Conservation (phyloP, 2,113 vertebrate species). For the Oophaga pumilio region DNA sequence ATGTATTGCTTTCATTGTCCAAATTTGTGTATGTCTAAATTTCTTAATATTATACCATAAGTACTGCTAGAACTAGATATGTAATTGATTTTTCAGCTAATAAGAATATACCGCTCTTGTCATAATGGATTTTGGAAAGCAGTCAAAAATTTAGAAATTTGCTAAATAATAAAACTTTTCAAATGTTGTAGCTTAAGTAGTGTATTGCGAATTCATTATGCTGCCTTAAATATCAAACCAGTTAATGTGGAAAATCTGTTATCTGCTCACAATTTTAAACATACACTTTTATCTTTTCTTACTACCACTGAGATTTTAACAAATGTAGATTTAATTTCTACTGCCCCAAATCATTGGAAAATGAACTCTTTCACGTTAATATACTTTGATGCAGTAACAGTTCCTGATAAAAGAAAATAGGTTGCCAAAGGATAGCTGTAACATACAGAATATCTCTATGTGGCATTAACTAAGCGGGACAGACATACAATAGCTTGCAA, state of each 20-base stretch:
- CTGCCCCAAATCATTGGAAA: not conserved
- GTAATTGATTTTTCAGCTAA: slow-evolving; percentile 48
- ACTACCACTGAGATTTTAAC: not conserved
- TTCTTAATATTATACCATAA: slow-evolving; percentile 48
- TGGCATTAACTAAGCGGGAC: not conserved
- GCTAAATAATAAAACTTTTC: slow-evolving; percentile 48
- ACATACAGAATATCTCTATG: not conserved
- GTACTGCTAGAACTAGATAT: slow-evolving; percentile 20
- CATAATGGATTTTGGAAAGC: slow-evolving; percentile 40
- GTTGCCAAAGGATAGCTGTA: not conserved
- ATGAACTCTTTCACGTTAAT: not conserved
- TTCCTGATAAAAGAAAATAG: not conserved
- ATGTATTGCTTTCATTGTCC: slow-evolving; percentile 38
- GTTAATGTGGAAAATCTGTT: slow-evolving; percentile 7
- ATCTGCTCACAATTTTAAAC: slow-evolving; percentile 16
- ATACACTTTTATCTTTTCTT: not conserved
- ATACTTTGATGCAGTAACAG: not conserved
- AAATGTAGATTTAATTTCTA: not conserved
- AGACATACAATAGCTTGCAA: no score
- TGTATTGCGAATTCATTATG: slow-evolving; percentile 17
- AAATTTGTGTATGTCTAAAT: slow-evolving; percentile 37
- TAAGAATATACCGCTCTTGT: slow-evolving; percentile 25
- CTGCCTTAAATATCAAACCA: slow-evolving; percentile 21
- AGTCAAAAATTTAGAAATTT: slow-evolving; percentile 37
- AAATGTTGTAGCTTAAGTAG: slow-evolving; percentile 16